Evolutionary conservation across 2,888 invertebrate species (phyloP).

Genomic region (Callimorpha dominula): DNA sequence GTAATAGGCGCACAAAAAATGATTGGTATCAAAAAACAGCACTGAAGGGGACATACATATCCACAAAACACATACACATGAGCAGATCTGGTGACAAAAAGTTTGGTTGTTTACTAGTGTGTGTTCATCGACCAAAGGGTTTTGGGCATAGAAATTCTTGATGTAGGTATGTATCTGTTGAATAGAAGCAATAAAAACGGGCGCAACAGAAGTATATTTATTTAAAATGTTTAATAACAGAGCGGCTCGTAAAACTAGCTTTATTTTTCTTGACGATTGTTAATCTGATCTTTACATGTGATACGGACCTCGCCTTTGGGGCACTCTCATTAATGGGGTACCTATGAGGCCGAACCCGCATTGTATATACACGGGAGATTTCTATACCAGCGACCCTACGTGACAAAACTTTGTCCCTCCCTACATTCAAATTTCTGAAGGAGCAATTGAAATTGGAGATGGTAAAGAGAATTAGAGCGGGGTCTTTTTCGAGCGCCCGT

Average conservation of each 20-base stretch:
- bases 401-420: constrained; percentile 86
- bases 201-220: constrained; percentile 73
- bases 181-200: constrained; percentile 76
- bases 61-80: constrained; percentile 70
- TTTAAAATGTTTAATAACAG: constrained; percentile 85
- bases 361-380: constrained; percentile 78
- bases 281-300: constrained; percentile 82
- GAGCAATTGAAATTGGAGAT: constrained; percentile 87
- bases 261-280: constrained; percentile 79
- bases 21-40: constrained; percentile 83
- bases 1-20: constrained; percentile 83
- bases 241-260: constrained; percentile 81
- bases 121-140: constrained; percentile 78
- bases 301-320: constrained; percentile 79
- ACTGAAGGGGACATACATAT: constrained; percentile 81
- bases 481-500: constrained; percentile 83
- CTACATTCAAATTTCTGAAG: constrained; percentile 87
- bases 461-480: constrained; percentile 86
- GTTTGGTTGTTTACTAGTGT: constrained; percentile 68
- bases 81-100: constrained; percentile 73
- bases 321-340: constrained; percentile 85
- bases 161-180: constrained; percentile 54
- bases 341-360: constrained; percentile 83
- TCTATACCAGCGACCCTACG: constrained; percentile 83
- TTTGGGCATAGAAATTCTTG: constrained; percentile 71